phyloP scores from a whole-genome alignment of 2,888 invertebrate species.

The Parelbella ahira region DNA sequence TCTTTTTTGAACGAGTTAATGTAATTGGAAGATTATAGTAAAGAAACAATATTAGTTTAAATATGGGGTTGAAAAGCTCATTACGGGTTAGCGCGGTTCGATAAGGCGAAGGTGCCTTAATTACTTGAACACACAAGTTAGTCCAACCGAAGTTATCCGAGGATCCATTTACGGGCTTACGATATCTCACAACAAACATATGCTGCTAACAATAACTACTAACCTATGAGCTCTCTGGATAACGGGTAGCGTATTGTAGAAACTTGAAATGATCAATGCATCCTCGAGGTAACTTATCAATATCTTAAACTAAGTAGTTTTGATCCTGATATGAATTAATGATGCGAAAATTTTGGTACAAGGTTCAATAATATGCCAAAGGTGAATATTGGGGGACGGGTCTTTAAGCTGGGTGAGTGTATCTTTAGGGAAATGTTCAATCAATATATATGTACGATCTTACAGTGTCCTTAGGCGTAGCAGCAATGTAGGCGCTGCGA shows the following conservation, averaged over 20 bases:
- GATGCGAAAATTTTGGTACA: conserved; percentile 3
- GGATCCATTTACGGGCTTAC: conserved; percentile 20
- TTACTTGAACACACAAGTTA: conserved; percentile 20
- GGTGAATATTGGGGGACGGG: conserved; percentile 7
- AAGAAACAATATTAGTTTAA: background rate
- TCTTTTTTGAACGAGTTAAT: too few relatives aligned
- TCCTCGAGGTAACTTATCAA: conserved; percentile 33
- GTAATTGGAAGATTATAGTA: too few relatives aligned
- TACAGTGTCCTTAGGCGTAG: too few relatives aligned
- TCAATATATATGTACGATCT: too few relatives aligned
- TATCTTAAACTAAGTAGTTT: conserved; percentile 14
- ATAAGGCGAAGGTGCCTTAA: conserved; percentile 13
- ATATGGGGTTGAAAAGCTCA: background rate
- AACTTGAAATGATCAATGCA: conserved; percentile 47
- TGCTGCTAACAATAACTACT: conserved; percentile 5
- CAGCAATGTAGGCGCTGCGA: too few relatives aligned
- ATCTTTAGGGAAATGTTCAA: too few relatives aligned
- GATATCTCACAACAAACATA: conserved; percentile 46
- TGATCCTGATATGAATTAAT: conserved; percentile 19
- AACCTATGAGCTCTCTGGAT: conserved; percentile 6
- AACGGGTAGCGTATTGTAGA: conserved; percentile 36
- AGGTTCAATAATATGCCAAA: conserved; percentile 9
- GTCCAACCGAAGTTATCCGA: conserved; percentile 14
- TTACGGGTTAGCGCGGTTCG: conserved; percentile 4
- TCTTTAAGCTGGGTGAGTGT: too few relatives aligned